Evolutionary conservation across 2,113 vertebrate species (phyloP).

Genomic region (Nycticebus coucang): DNA sequence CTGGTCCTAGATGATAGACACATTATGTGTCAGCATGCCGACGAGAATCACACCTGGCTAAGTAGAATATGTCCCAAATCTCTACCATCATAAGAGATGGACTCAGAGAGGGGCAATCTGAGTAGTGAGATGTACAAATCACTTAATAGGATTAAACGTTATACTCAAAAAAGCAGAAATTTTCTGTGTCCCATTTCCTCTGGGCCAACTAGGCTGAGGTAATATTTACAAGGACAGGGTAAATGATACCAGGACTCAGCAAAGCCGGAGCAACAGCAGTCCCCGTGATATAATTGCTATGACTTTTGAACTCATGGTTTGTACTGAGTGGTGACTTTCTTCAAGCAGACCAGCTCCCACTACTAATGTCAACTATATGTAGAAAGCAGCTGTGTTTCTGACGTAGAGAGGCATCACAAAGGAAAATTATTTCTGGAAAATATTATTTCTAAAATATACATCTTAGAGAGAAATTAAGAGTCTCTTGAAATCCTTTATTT

Average conservation of each 20-base stretch:
- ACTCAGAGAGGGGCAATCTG: neutral
- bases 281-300: neutral
- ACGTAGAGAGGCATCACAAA: neutral
- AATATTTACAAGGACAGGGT: constrained; percentile 20
- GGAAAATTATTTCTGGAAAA: constrained; percentile 33
- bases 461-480: constrained; percentile 53
- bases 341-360: neutral
- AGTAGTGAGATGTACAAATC: neutral
- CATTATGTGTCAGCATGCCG: neutral
- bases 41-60: neutral
- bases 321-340: neutral
- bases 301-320: constrained; percentile 10
- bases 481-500: constrained; percentile 37
- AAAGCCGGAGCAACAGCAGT: neutral
- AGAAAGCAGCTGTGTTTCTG: neutral
- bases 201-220: neutral
- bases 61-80: neutral
- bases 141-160: neutral
- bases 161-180: constrained; percentile 40
- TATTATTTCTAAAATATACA: neutral
- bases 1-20: neutral
- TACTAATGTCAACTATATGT: neutral
- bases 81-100: neutral
- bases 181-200: neutral
- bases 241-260: constrained; percentile 45